These are phyloP conservation scores for Hypsibius dujardini DNA, from an alignment of 1,140 invertebrate species.

Conservation along the genomic window DNA sequence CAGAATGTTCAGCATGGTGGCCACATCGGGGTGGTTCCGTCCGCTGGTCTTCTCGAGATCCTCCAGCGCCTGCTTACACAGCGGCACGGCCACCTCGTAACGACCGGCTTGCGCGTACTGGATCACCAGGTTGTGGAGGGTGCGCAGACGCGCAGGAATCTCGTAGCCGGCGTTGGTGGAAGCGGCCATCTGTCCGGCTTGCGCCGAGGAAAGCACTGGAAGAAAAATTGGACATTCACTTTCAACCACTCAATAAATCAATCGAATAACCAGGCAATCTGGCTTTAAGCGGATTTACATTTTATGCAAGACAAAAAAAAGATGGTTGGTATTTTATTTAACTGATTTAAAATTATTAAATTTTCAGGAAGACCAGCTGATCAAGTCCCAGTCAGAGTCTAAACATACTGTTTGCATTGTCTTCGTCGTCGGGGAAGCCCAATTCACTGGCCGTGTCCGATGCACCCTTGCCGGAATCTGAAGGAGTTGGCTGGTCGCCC, in stretches of 20 bases:
- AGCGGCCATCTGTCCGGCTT: conserved; percentile 64
- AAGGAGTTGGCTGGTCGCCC: conserved; percentile 19
- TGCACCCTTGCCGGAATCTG: conserved; percentile 11
- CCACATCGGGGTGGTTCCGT: conserved; percentile 96
- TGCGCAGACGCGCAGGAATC: conserved; percentile 79
- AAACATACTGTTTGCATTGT: conserved; percentile 43
- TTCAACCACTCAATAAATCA: no score
- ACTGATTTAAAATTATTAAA: no score
- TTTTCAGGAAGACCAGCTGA: no score
- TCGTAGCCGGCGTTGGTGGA: conserved; percentile 93
- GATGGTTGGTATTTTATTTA: no score
- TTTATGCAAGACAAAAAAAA: no score
- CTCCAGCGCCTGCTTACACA: conserved; percentile 97
- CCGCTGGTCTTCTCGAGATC: conserved; percentile 97
- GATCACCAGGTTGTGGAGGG: conserved; percentile 90
- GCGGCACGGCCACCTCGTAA: conserved; percentile 94
- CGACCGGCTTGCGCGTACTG: conserved; percentile 93
- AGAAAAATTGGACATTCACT: conserved; percentile 28
- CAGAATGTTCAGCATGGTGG: conserved; percentile 97
- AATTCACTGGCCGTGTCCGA: conserved; percentile 30
- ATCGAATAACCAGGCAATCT: no score
- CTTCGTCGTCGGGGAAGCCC: conserved; percentile 50
- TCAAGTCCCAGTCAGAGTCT: no score
- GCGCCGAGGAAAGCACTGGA: conserved; percentile 69
- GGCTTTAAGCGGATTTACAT: no score